Base-by-base conservation (phyloP, 2,113 vertebrate genomes). In the Glaucidium brasilianum region DNA sequence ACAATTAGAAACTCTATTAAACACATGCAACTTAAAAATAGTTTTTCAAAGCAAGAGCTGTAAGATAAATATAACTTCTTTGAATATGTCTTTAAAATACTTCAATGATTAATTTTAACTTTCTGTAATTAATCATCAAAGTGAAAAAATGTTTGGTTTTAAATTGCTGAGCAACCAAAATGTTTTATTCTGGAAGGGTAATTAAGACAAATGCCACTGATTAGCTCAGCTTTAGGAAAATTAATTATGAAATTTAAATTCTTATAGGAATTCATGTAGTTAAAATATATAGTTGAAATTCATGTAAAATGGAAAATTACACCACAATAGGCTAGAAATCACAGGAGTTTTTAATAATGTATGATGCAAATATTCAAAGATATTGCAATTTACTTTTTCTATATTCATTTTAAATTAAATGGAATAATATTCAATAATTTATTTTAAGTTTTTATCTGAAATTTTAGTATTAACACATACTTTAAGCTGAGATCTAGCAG, bases 91-190 rank as follows among this genome's bases (percentile, higher is more conserved):
- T 25, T 85, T 78, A 68, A 71, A 85, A 81, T 47, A 55, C 3
- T 47, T 78, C 17, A 62, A 6, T 67, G 30, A 66, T 47, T 0
- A 72, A 34, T 88, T 82, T 79, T 56, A 45, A 50, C n/a, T 56
- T 82, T 58, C 35, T 89, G 18, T 55, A 79, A 85, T 92, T 80
- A 88, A 73, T 66, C 25, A 82, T 45, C 32, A 63, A 75, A 74
- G 12, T 41, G 43, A 94, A 64, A 10, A 75, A 59, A 8, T 22
- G 9, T 49, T 59, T 86, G 17, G 5, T 53, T 90, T 95, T 83
- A 92, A 85, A 62, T 71, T 77, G 11, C 59, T 79, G 55, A 85
- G 41, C 84, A 88, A 4, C 14, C 17, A 58, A 80, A 39, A 53
- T 8, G 4, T 76, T 94, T 56, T 91, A 50, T 64, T 69, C 72